Evolutionary conservation across 2,113 vertebrate species (phyloP), one percentile per base, ranked within the genome.

Genomic region (Psephotus haematonotus): DNA sequence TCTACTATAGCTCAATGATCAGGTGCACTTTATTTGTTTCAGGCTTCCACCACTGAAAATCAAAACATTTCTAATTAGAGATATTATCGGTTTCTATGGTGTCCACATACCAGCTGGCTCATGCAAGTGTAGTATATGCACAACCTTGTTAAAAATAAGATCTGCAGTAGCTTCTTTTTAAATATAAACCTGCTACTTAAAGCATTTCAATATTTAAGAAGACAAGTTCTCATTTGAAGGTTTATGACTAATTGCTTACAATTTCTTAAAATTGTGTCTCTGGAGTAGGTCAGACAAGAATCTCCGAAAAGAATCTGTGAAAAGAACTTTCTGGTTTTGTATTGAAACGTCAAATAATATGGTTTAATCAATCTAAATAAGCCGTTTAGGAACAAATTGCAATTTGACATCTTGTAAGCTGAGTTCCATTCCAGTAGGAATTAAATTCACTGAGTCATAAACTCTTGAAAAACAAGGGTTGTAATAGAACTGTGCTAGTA

Each of bases 401-500:
- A 95, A 50, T 18, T 17, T 96, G 70, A 79, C 63, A 92, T 68
- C 64, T 87, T 82, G 55, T 82, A 84, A 79, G 19, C n/a, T 96
- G 69, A 77, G 22, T 88, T 97, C 76, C 86, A 77, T 95, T 97
- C 67, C 81, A 95, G 31, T 37, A 44, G 52, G 67, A 95, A 95
- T 95, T 94, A 90, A 94, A 96, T 93, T 78, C 39, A 74, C 53
- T 86, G 64, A 97, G 81, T 97, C 95, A 97, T 94, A 94, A 91
- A 80, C 25, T 81, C 25, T 50, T 87, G 27, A 93, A 93, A 93
- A 97, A 75, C 67, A 85, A 85, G 17, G 25, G 64, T 91, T 88
- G 23, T 76, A 95, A 95, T 77, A 96, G 86, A 96, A 92, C 46
- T n/a, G 6, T 93, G 50, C 80, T 91, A 80, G 55, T 23, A 95